Conservation (phyloP, 2,797 vertebrate genomes). For the Sus cebifrons region DNA sequence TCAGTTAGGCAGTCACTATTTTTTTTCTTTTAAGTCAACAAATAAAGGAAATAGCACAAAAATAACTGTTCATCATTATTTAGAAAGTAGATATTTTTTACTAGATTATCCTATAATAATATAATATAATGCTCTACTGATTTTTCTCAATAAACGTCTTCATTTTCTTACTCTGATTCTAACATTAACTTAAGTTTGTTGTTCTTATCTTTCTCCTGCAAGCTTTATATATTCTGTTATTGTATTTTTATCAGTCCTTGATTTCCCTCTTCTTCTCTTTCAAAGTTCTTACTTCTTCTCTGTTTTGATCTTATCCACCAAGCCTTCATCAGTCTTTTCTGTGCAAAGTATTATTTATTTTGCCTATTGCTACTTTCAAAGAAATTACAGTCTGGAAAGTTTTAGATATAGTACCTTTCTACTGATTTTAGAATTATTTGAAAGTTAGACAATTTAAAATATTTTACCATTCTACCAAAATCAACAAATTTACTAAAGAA, state of each 20-base stretch:
- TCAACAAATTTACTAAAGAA: neutral
- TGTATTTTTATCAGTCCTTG: neutral
- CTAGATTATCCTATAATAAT: neutral
- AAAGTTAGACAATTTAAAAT: neutral
- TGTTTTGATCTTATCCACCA: neutral
- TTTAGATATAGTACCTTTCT: neutral
- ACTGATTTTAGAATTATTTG: neutral
- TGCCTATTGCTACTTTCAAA: constrained; percentile 28
- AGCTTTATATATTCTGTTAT: neutral
- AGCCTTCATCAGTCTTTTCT: constrained; percentile 5
- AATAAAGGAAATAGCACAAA: neutral
- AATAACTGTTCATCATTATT: constrained; percentile 22
- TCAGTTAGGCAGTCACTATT: neutral
- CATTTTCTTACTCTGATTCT: neutral
- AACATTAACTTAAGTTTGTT: neutral
- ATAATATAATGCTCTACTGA: neutral
- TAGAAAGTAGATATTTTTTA: neutral
- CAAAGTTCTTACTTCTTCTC: neutral
- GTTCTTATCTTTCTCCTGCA: neutral
- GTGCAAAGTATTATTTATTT: neutral
- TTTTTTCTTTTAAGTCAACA: neutral
- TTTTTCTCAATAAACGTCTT: neutral
- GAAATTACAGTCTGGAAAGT: neutral
- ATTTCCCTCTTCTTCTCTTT: neutral
- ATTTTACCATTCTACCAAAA: neutral